Base-by-base conservation (phyloP, 2,113 vertebrate genomes). In the Rallus limicola region DNA sequence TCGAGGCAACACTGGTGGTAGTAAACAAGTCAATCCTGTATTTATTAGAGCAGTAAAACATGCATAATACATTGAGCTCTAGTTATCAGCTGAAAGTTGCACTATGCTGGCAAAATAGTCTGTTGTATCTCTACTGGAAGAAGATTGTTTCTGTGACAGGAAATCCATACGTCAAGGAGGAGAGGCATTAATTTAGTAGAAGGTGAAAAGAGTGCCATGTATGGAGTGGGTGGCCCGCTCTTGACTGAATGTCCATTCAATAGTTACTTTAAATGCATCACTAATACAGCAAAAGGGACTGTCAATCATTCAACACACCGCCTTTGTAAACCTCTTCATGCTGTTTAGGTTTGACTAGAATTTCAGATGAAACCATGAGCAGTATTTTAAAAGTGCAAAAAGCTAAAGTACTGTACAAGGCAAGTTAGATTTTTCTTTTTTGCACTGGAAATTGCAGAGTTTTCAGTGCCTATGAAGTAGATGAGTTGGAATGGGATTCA, bases 21-120 rank as follows among this genome's bases (percentile, higher is more conserved):
- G 92, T 96, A 98, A 98, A 98, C 90, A 97, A 97, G 91, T 92
- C 95, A 97, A 97, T 98, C 83, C 70, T 96, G 97, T 97, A 96
- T 97, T 97, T 97, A 97, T 97, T 97, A 97, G 94, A 95, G 92
- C 91, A 91, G 77, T 91, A 91, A 82, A 91, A 96, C 96, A 96
- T 96, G 91, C 91, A 95, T 97, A 97, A 97, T 96, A 92, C 94
- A 96, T 95, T 78, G 95, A 89, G 76, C 70, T 97, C 67, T 93
- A 82, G 65, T 97, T 97, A 94, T 84, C 83, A 97, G 86, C 75
- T 93, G 88, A 95, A 95, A 94, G 93, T 96, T 95, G 82, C 89
- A 97, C 44, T 70, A 90, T 79, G 59, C 87, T 94, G 92, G 94
- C 64, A 95, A 95, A 89, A 95, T 46, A 89, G 82, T 78, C 63